These are phyloP conservation scores for Pharmacophagus antenor DNA, from an alignment of 2,888 invertebrate species.

Conservation along the genomic window DNA sequence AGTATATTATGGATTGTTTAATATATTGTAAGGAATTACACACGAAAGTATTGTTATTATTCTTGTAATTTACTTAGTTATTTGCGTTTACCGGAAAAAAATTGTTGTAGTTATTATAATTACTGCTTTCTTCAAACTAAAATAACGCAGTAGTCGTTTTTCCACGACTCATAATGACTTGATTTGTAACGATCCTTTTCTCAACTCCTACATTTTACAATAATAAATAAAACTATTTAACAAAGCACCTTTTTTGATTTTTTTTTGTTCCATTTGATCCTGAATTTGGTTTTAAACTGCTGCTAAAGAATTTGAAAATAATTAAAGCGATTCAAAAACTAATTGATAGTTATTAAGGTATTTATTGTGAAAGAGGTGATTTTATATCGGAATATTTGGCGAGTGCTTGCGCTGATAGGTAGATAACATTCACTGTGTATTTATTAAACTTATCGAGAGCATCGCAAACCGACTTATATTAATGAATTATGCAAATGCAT, in stretches of 20 bases:
- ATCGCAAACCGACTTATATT: conserved; percentile 68
- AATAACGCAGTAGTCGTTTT: too few relatives aligned
- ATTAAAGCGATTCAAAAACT: too few relatives aligned
- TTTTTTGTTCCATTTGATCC: background rate
- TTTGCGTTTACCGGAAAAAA: background rate
- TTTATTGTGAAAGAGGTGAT: background rate
- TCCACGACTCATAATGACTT: too few relatives aligned
- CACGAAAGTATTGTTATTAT: background rate
- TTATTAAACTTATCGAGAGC: conserved; percentile 66
- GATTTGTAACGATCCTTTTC: too few relatives aligned
- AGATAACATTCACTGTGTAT: conserved; percentile 28
- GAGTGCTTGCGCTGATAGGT: conserved; percentile 7
- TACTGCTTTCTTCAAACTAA: too few relatives aligned
- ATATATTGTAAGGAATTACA: background rate
- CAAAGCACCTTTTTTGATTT: background rate
- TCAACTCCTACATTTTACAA: too few relatives aligned
- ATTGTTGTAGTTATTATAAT: too few relatives aligned
- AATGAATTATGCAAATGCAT: conserved; percentile 74
- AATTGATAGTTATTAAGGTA: background rate
- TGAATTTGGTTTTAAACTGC: too few relatives aligned
- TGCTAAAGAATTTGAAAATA: too few relatives aligned
- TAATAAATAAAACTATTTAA: too few relatives aligned
- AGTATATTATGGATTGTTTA: background rate
- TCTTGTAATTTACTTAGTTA: background rate
- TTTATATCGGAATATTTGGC: conserved; percentile 6